phyloP scores from a whole-genome alignment of 2,888 invertebrate genomes.

The Lamellibrachia columna region DNA sequence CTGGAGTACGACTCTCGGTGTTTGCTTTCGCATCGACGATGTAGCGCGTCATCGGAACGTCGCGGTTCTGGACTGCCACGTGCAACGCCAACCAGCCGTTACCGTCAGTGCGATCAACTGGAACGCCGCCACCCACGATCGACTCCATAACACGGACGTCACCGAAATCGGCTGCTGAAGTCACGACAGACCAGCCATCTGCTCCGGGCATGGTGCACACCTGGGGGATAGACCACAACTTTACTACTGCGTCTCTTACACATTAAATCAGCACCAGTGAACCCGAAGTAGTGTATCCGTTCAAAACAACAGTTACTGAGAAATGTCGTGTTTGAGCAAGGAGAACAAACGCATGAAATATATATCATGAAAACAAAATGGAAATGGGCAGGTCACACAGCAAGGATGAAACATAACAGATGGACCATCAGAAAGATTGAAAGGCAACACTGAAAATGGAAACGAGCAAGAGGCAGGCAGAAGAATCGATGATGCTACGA shows the following conservation, averaged over 20 bases:
- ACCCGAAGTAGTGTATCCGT: neutral
- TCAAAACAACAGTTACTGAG: no score
- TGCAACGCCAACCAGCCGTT: constrained; percentile 41
- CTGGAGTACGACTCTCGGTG: constrained; percentile 33
- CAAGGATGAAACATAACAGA: no score
- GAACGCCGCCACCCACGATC: constrained; percentile 32
- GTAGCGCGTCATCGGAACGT: constrained; percentile 31
- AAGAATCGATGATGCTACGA: no score
- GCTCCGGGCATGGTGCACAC: constrained; percentile 39
- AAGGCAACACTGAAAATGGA: no score
- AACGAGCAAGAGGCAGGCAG: no score
- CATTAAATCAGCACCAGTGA: neutral
- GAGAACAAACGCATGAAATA: no score
- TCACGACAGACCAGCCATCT: constrained; percentile 39
- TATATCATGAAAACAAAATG: no score
- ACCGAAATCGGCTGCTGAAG: constrained; percentile 40
- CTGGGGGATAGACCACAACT: constrained; percentile 18
- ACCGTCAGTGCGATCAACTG: constrained; percentile 39
- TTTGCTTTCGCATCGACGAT: constrained; percentile 30
- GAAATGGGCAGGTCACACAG: no score
- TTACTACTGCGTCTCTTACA: neutral
- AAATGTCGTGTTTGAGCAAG: no score
- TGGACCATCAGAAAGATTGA: no score
- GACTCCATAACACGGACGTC: constrained; percentile 30
- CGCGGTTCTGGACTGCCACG: constrained; percentile 31